phyloP scores from a whole-genome alignment of 2,797 vertebrate genomes.

The Ctenochaetus hawaiiensis region DNA sequence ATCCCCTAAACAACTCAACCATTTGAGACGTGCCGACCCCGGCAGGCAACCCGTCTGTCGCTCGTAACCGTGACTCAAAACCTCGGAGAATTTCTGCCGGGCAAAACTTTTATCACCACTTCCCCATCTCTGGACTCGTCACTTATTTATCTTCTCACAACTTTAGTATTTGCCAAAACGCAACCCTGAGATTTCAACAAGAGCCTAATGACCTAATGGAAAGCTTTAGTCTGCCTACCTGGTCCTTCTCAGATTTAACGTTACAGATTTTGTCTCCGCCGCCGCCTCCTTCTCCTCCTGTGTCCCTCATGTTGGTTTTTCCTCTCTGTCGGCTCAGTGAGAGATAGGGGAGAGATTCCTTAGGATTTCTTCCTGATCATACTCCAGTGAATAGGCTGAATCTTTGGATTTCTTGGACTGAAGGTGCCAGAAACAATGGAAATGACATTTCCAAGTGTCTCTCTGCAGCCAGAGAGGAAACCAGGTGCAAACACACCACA shows the following conservation, averaged over 20 bases:
- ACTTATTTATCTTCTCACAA: no score
- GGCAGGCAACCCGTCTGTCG: no score
- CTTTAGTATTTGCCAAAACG: not conserved
- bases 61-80: slow-evolving; percentile 15
- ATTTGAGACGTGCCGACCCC: not conserved
- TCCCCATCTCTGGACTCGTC: not conserved
- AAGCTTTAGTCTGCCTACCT: slow-evolving; percentile 67
- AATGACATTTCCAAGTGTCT: not conserved
- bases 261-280: slow-evolving; percentile 35
- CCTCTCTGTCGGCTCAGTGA: not conserved
- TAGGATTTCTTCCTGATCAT: slow-evolving; percentile 7
- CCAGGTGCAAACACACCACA: not conserved
- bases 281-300: slow-evolving; percentile 44
- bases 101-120: not conserved
- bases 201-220: not conserved
- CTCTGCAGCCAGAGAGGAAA: not conserved
- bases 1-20: not conserved
- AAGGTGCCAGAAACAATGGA: no score
- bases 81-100: not conserved
- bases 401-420: accelerated
- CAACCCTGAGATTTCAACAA: no score
- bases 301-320: slow-evolving; percentile 63
- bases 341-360: not conserved
- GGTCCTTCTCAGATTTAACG: slow-evolving; percentile 74
- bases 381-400: not conserved